A percentile compares a stretch with the other conserved stretches of the same genome.
Evolutionary conservation across 2,797 vertebrate species (phyloP).

Genomic region (Helostoma temminkii): DNA sequence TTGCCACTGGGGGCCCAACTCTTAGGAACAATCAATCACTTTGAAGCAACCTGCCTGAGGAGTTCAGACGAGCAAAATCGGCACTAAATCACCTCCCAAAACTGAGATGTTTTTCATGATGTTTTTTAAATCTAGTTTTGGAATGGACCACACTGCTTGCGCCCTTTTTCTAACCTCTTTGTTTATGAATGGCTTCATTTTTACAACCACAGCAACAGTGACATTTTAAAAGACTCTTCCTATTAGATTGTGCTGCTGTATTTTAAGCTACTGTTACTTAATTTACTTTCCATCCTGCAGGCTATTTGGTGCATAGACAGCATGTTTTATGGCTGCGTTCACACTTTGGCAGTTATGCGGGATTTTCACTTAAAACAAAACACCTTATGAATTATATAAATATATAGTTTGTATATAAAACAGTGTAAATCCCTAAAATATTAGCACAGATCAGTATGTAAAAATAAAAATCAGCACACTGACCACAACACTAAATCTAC

Average conservation of each 20-base stretch:
- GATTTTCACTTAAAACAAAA: constrained; percentile 2
- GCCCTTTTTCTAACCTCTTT: neutral
- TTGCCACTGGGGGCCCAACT: constrained; percentile 42
- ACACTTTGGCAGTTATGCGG: neutral
- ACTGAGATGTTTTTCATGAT: constrained; percentile 25
- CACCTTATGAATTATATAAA: neutral
- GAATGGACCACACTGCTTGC: neutral
- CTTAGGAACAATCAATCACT: constrained; percentile 66
- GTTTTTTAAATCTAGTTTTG: constrained; percentile 41
- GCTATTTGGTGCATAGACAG: neutral
- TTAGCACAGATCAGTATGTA: neutral
- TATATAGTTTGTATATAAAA: neutral
- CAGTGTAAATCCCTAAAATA: neutral
- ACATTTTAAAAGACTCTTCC: constrained; percentile 12
- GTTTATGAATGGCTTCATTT: constrained; percentile 10
- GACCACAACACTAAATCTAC: constrained; percentile 5
- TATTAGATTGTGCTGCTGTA: neutral
- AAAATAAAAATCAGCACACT: constrained; percentile 1
- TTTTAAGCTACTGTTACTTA: neutral
- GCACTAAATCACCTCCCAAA: constrained; percentile 60
- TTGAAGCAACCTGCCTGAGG: constrained; percentile 48
- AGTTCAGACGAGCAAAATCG: constrained; percentile 47
- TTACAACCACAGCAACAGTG: neutral
- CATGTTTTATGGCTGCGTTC: constrained; percentile 3
- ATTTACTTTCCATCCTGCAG: neutral